These are phyloP conservation scores for Urocolius indicus DNA, from an alignment of 2,113 vertebrate genomes.

Conservation along the genomic window DNA sequence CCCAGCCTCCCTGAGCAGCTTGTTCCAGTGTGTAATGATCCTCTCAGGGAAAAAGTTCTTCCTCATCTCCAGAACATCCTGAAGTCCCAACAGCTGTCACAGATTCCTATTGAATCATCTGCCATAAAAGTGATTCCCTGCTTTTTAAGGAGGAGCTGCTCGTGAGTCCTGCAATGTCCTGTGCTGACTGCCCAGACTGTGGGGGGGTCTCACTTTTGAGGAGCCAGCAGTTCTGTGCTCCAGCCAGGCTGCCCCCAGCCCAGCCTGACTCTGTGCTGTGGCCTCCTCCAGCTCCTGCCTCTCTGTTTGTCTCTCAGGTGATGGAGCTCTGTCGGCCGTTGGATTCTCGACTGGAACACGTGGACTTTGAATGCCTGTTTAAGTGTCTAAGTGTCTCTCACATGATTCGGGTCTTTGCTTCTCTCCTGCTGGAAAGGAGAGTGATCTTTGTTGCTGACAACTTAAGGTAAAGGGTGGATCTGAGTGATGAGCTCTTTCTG, in stretches of 20 bases:
- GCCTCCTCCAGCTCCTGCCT: neutral
- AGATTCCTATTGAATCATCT: neutral
- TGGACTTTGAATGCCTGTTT: slow-evolving; percentile 94
- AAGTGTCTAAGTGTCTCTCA: slow-evolving; percentile 87
- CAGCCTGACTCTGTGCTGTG: rapidly evolving
- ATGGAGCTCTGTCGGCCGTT: slow-evolving; percentile 91
- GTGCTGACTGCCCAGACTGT: rapidly evolving
- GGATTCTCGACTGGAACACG: slow-evolving; percentile 93
- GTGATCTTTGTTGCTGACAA: slow-evolving; percentile 96
- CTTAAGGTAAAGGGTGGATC: slow-evolving; percentile 82
- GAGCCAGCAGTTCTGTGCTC: neutral
- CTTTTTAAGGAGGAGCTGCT: neutral
- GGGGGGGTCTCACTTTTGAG: neutral
- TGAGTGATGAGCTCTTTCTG: neutral
- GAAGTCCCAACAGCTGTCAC: neutral
- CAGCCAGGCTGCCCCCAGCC: neutral
- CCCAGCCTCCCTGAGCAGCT: too few species aligned
- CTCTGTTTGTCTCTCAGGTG: slow-evolving; percentile 75
- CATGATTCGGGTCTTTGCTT: slow-evolving; percentile 90
- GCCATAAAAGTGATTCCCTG: neutral
- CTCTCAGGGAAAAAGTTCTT: too few species aligned
- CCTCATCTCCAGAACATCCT: neutral
- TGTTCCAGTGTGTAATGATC: too few species aligned
- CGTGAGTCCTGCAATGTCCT: neutral
- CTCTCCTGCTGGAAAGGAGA: slow-evolving; percentile 93